These are phyloP conservation scores for Drosophila lini DNA, from an alignment of 1,140 invertebrate genomes.

Conservation along the genomic window DNA sequence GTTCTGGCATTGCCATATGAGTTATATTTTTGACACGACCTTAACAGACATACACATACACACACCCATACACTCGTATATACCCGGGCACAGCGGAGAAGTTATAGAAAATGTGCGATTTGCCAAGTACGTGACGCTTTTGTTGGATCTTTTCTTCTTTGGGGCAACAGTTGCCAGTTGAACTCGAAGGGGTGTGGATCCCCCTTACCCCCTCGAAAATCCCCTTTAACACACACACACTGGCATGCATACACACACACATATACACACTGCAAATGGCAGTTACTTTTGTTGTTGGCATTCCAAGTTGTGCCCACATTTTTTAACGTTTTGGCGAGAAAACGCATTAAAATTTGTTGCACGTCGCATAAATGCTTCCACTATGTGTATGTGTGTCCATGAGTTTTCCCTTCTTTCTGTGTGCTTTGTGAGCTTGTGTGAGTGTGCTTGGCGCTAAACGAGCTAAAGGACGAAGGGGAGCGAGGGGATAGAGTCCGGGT, in stretches of 20 bases:
- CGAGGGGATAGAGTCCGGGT: slow-evolving; percentile 21
- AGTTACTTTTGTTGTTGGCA: slow-evolving; percentile 69
- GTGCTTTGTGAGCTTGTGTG: slow-evolving; percentile 3
- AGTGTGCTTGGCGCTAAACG: slow-evolving; percentile 33
- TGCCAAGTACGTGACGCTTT: slow-evolving; percentile 78
- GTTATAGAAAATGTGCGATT: slow-evolving; percentile 78
- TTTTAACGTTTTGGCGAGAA: slow-evolving; percentile 81
- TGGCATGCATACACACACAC: slow-evolving; percentile 24
- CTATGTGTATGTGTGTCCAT: slow-evolving; percentile 36
- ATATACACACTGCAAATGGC: slow-evolving; percentile 62
- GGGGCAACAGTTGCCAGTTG: slow-evolving; percentile 77
- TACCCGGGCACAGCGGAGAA: slow-evolving; percentile 21
- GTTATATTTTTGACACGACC: slow-evolving; percentile 60
- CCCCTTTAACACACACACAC: slow-evolving; percentile 35
- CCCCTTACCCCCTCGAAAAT: slow-evolving; percentile 8
- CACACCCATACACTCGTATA: slow-evolving; percentile 2
- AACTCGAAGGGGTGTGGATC: slow-evolving; percentile 39
- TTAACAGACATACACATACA: slow-evolving; percentile 35
- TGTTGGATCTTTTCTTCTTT: slow-evolving; percentile 62
- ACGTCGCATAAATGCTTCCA: slow-evolving; percentile 79
- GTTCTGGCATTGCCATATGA: slow-evolving; percentile 39
- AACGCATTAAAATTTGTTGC: slow-evolving; percentile 83
- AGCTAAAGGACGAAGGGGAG: slow-evolving; percentile 19
- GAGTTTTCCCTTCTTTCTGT: slow-evolving; percentile 34
- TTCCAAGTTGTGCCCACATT: slow-evolving; percentile 81